phyloP scores from a whole-genome alignment of 2,888 invertebrate genomes.

The Lithophane ornitopus region DNA sequence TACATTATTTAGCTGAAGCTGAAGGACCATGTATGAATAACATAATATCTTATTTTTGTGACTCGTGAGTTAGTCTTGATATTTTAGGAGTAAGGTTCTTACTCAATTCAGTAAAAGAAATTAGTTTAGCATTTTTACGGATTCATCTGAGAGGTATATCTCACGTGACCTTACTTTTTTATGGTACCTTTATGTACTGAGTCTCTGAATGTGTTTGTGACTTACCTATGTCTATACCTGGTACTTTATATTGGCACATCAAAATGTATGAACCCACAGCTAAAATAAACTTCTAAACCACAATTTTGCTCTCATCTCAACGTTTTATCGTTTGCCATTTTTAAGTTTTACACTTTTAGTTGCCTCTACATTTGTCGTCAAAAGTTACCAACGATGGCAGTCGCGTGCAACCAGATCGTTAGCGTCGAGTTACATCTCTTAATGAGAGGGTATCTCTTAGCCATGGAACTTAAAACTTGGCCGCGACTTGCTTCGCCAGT shows the following conservation, averaged over 20 bases:
- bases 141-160: not conserved
- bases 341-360: slow-evolving; percentile 33
- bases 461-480: slow-evolving; percentile 22
- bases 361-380: slow-evolving; percentile 24
- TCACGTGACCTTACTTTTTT: not conserved
- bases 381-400: slow-evolving; percentile 12
- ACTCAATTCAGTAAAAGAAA: slow-evolving; percentile 17
- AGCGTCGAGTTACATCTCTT: slow-evolving; percentile 30
- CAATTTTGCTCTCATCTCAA: not conserved
- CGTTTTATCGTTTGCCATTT: slow-evolving; percentile 6
- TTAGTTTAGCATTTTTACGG: slow-evolving; percentile 27
- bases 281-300: slow-evolving; percentile 23
- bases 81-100: slow-evolving; percentile 6
- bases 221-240: not conserved
- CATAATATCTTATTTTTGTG: slow-evolving; percentile 3
- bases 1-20: too few species aligned
- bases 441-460: slow-evolving; percentile 41
- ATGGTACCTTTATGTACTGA: not conserved
- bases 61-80: slow-evolving; percentile 8
- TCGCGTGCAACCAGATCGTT: slow-evolving; percentile 22
- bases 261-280: not conserved
- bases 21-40: not conserved
- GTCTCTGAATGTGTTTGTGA: not conserved
- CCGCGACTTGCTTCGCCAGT: not conserved
- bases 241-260: not conserved